Base-by-base conservation (phyloP, 2,888 invertebrate species). In the Drosophila nr. perissopoda region DNA sequence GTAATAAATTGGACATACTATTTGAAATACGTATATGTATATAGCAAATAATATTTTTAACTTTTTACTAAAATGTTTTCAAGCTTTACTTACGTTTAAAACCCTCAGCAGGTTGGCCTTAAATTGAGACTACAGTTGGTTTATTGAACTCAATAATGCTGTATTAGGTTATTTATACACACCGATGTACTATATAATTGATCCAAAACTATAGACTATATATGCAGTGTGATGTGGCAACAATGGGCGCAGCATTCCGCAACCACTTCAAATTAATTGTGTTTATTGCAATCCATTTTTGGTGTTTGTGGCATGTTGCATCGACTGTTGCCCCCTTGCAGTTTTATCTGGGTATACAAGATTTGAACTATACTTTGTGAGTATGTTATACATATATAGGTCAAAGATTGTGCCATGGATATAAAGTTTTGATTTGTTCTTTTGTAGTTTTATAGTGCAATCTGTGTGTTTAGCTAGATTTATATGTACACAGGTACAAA, bases 141-240 rank as follows among this genome's bases (percentile, higher is more conserved):
- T 54, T 70, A 76, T 73, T 73, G 49, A 76, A 62, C 61, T 69
- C 62, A 54, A 70, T 76, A 76, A 59, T 54, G 21, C 59, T 70
- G 48, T 57, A 52, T 18, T 16, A 58, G 25, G 53, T 42, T 49
- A 61, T 34, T 16, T 40, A 45, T 21, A 54, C 54, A 71, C 29
- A 59, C 18, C 53, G 51, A 61, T 49, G 27, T 48, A 42, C 31
- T 69, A 69, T 25, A 33, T 54, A 76, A 59, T 51, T 27, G 29
- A 18, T 70, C 71, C 27, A 74, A 76, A 76, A 65, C 48, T 71
- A 65, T 31, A 71, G 21, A 69, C 29, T 54, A 36, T 18, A 69
- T 25, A 13, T 54, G 16, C 49, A 8, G 16, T 25, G 2, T 4
- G 45, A 45, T 45, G 16, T 25, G 45, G 21, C 25, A 45, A 8